phyloP scores from a whole-genome alignment of 2,888 invertebrate genomes.

The Philereme vetulata region DNA sequence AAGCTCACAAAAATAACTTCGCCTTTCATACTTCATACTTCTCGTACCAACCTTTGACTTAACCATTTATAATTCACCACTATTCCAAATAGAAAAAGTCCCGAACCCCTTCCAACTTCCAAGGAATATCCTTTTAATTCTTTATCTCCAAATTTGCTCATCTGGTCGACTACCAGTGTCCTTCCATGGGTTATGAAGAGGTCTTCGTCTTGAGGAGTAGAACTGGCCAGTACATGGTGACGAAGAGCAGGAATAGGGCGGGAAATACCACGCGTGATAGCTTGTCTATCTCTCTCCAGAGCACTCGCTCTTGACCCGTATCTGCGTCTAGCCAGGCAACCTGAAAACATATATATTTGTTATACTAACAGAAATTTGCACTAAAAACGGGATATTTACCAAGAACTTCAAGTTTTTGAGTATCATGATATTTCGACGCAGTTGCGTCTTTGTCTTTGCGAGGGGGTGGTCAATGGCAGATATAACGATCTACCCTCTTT shows the following conservation, averaged over 20 bases:
- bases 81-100: neutral
- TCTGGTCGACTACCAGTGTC: slow-evolving; percentile 22
- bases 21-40: neutral
- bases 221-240: slow-evolving; percentile 91
- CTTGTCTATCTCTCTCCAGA: slow-evolving; percentile 91
- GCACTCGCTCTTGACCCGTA: slow-evolving; percentile 88
- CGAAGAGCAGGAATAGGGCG: slow-evolving; percentile 89
- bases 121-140: slow-evolving; percentile 2
- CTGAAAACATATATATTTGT: slow-evolving; percentile 50
- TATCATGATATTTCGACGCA: no score
- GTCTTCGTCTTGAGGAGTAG: slow-evolving; percentile 86
- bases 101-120: neutral
- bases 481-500: no score
- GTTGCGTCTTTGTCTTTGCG: no score
- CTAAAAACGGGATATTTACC: no score
- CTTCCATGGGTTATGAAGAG: slow-evolving; percentile 66
- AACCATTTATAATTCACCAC: neutral
- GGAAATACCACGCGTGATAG: slow-evolving; percentile 91
- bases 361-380: neutral
- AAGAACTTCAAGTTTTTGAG: no score
- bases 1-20: slow-evolving; percentile 17
- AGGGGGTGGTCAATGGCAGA: no score
- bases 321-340: slow-evolving; percentile 87
- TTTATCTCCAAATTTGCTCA: slow-evolving; percentile 17
- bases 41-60: neutral